Base-by-base conservation (phyloP, 2,888 invertebrate genomes). In the Saturnia pavonia region DNA sequence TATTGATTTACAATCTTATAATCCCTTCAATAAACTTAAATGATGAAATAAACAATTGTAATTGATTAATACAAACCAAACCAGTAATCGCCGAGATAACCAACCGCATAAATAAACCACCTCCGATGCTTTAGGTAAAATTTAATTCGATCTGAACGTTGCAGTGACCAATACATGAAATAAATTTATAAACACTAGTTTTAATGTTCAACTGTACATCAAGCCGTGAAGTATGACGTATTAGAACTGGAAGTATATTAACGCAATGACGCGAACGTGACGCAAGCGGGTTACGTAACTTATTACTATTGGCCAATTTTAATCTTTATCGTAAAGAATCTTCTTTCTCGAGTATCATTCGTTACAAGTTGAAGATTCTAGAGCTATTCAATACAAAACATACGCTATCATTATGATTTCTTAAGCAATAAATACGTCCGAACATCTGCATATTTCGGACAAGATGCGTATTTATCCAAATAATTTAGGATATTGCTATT, bases 291-390 rank as follows among this genome's bases (percentile, higher is more conserved):
- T 72, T 60, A 68, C 72, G 72, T 70, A 70, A 70, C 54, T 54
- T 34, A n/a, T 43, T 42, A 25, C 68, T 51, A 65, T 68, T 65
- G 68, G 54, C 54, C 63, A 68, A 68, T 66, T 57, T 1, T 72
- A 72, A 68, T 70, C 65, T 72, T 57, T 45, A 65, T 72, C 48
- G 60, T 68, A 72, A 69, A 69, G 69, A 69, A 72, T 67, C 66
- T 67, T 51, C 66, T 54, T 67, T 42, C 25, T 70, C 67, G 67
- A 70, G 70, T 70, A 42, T 69, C 66, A 66, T 70, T 70, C 34
- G 66, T 67, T 70, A 54, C 40, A 27, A 67, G 54, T 63, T 63
- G 45, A 69, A 69, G 54, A 40, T 40, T 65, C 42, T n/a, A 70
- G 27, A 70, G 70, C 16, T 22, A 43, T 27, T 40, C 65, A 65